These are phyloP conservation scores for Aptenodytes forsteri DNA, from an alignment of 2,113 vertebrate species.

Conservation along the genomic window DNA sequence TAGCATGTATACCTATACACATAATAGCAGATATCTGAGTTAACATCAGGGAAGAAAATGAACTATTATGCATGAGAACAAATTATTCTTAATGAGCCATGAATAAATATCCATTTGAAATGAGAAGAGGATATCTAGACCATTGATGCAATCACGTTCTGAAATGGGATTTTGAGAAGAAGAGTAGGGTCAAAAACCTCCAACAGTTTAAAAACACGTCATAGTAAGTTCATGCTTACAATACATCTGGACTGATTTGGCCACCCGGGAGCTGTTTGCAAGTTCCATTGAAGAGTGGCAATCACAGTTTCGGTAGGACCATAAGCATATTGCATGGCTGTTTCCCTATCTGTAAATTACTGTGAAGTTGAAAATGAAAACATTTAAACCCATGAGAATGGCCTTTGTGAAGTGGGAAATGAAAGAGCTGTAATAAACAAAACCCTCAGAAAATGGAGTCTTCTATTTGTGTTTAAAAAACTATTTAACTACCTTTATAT, in stretches of 20 bases:
- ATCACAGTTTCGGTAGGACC: background rate
- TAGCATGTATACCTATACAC: background rate
- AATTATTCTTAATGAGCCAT: background rate
- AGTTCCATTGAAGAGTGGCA: background rate
- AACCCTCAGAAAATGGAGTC: background rate
- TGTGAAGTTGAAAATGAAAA: background rate
- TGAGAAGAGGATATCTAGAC: background rate
- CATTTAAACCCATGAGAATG: background rate
- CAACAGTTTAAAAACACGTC: background rate
- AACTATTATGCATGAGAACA: background rate
- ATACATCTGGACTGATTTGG: background rate
- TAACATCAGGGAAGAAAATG: background rate
- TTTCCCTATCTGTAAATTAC: background rate
- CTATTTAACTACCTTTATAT: background rate
- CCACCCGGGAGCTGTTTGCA: background rate
- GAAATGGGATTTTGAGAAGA: background rate
- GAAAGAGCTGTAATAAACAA: background rate
- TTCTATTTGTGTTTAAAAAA: background rate
- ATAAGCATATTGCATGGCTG: background rate
- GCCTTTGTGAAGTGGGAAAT: background rate
- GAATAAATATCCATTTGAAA: background rate
- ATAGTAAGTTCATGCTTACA: background rate
- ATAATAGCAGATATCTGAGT: background rate
- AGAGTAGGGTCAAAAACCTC: background rate
- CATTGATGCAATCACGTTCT: background rate